Percentiles rank a stretch among this genome's conserved stretches.
Conservation (phyloP, 1,140 invertebrate species). For the Bilobella aurantiaca region DNA sequence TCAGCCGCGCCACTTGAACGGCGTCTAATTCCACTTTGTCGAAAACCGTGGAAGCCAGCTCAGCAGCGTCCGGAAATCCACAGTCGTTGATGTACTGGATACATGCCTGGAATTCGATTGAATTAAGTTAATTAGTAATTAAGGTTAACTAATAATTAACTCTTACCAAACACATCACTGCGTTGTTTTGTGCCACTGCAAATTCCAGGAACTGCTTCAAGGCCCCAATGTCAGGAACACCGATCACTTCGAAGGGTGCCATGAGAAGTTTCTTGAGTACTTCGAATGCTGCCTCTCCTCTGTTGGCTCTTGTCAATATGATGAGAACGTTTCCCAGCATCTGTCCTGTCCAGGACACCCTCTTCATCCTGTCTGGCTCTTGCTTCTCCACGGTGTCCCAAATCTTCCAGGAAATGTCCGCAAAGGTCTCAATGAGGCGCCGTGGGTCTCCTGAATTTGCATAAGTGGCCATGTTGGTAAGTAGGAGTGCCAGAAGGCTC, state of each 20-base stretch:
- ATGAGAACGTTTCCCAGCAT: conserved; percentile 49
- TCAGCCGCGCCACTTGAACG: conserved; percentile 42
- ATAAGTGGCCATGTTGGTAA: conserved; percentile 46
- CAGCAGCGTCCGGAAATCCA: conserved; percentile 43
- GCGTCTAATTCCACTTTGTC: conserved; percentile 43
- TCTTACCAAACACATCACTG: conserved; percentile 43
- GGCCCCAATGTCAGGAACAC: conserved; percentile 44
- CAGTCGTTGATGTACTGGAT: conserved; percentile 47
- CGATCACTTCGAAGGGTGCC: conserved; percentile 45
- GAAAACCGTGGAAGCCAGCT: conserved; percentile 41
- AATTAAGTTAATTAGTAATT: conserved; percentile 14
- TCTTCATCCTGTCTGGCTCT: conserved; percentile 33
- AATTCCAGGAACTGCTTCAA: conserved; percentile 43
- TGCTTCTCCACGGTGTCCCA: conserved; percentile 41
- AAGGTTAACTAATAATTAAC: conserved; percentile 3
- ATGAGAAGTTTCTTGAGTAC: conserved; percentile 46
- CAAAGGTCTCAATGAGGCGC: conserved; percentile 41
- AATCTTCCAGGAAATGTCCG: conserved; percentile 47
- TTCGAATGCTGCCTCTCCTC: conserved; percentile 43
- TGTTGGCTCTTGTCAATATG: conserved; percentile 42
- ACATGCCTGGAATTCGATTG: conserved; percentile 38
- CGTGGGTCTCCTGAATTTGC: conserved; percentile 38
- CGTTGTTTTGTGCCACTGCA: conserved; percentile 43
- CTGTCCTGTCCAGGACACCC: conserved; percentile 46
- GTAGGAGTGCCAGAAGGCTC: conserved; percentile 45